Conservation (phyloP, 2,888 invertebrate genomes). For the Lacanobia wlatinum region DNA sequence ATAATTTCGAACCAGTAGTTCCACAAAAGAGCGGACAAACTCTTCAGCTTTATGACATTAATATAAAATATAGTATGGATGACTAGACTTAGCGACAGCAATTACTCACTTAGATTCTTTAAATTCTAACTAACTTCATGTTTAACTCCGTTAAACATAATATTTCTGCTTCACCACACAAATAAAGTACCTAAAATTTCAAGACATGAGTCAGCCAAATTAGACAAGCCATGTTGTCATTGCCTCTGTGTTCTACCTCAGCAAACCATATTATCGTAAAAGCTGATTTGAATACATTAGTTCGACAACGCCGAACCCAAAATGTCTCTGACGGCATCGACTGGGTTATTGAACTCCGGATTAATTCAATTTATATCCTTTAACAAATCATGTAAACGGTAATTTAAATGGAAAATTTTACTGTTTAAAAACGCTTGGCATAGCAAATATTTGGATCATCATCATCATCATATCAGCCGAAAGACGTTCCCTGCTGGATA, state of each 20-base stretch:
- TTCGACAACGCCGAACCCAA: conserved; percentile 14
- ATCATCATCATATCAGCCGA: too few species aligned
- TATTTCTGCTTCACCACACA: not conserved
- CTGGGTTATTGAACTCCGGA: conserved; percentile 30
- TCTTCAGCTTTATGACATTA: too few species aligned
- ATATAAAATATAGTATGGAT: too few species aligned
- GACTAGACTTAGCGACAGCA: not conserved
- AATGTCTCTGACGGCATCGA: conserved; percentile 17
- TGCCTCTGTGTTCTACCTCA: conserved; percentile 5
- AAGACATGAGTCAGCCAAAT: not conserved
- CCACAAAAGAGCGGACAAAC: too few species aligned
- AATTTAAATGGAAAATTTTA: conserved; percentile 21
- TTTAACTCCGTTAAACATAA: not conserved
- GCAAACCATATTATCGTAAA: conserved; percentile 13
- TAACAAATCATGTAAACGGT: conserved; percentile 6
- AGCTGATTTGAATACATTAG: conserved; percentile 46
- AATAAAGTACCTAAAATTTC: not conserved
- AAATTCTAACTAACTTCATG: not conserved
- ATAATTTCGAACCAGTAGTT: too few species aligned
- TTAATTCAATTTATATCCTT: conserved; percentile 34
- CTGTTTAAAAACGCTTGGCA: conserved; percentile 2
- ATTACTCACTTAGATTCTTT: not conserved
- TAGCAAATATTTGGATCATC: conserved; percentile 35
- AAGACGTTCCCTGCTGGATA: too few species aligned
- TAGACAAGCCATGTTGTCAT: not conserved